Base-by-base conservation (phyloP, 2,797 vertebrate species). In the Ataeniobius toweri region DNA sequence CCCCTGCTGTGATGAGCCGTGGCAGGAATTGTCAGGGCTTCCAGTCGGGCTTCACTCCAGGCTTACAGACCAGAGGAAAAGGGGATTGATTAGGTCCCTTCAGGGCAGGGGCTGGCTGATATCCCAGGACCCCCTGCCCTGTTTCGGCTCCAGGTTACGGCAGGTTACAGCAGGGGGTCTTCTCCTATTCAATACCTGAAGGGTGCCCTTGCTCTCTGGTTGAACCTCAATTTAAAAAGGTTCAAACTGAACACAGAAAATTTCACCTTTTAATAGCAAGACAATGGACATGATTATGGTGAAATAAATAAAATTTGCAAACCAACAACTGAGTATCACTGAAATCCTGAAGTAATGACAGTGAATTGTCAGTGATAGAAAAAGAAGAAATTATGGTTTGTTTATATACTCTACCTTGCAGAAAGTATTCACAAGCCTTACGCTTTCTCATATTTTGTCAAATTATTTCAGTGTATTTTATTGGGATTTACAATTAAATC, bases 1-100 rank as follows among this genome's bases (percentile, higher is more conserved):
- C 93, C 93, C 95, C 94, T 81, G 94, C 93, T 93, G 94, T 89
- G 89, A 75, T 36, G 75, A 85, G 86, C 83, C 79, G 83, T 56
- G 82, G 81, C 26, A 26, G 75, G 44, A 75, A 70, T 68, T 82
- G 83, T 80, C 71, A 72, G 51, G 81, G 81, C 83, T 85, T 84
- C 85, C 71, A 87, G 79, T 44, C 85, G 85, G 77, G 80, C 81
- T 90, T 85, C 82, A 86, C 87, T 89, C 71, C 77, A 63, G 92
- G 91, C 90, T 85, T 67, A 75, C 74, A 78, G 26, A 85, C 67
- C 41, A 71, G 78, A 73, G 74, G 44, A 77, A 75, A 73, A 81
- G n/a, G 26, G 72, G 82, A 74, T 85, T 63, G 79, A 65, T 46
- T 22, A 83, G 85, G 85, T 79, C 83, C 86, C 90, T 85, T 71